Base-by-base conservation (phyloP, 2,113 vertebrate species). In the Aptenodytes patagonicus region DNA sequence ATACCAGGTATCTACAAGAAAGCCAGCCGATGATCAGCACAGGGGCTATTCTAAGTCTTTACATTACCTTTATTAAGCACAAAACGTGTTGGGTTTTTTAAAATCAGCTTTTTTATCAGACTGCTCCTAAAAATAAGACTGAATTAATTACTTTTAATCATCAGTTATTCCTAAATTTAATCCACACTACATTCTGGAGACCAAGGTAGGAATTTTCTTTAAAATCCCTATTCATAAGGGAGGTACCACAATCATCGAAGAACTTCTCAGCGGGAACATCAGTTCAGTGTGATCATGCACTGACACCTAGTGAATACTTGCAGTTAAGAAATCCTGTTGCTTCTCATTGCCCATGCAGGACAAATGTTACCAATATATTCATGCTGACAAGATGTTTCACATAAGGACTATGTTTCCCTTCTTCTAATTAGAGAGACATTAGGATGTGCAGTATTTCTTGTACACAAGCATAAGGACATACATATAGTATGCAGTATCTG, bases 281-380 rank as follows among this genome's bases (percentile, higher is more conserved):
- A 64, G 78, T 13, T 58, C 46, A 52, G 78, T 20, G 58, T 40
- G 57, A 97, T 96, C 29, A 18, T 7, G 64, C 91, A 84, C 95
- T 97, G 98, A 98, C 97, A 97, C 84, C 98, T 98, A 98, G 97
- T 86, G 97, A 97, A 88, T 17, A 38, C 13, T 71, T 28, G 79
- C 79, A 87, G 87, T 31, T 36, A 85, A 49, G 79, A 89, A 40
- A 78, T 13, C 17, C 55, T 28, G 13, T 28, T 1, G 24, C 51
- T 76, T 61, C 78, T 85, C 42, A 24, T 10, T 17, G 24, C 40
- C 64, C 4, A 5, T 18, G 69, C 52, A 54, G 20, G 24, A 55
- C 40, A 25, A 57, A 25, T 0, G 15, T 17, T 47, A 82, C 21
- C 49, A 60, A 22, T 24, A 42, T 9, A 34, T 60, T 46, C 16